These are phyloP conservation scores for Stegana nigrithorax DNA, from an alignment of 2,888 invertebrate species.

Conservation along the genomic window DNA sequence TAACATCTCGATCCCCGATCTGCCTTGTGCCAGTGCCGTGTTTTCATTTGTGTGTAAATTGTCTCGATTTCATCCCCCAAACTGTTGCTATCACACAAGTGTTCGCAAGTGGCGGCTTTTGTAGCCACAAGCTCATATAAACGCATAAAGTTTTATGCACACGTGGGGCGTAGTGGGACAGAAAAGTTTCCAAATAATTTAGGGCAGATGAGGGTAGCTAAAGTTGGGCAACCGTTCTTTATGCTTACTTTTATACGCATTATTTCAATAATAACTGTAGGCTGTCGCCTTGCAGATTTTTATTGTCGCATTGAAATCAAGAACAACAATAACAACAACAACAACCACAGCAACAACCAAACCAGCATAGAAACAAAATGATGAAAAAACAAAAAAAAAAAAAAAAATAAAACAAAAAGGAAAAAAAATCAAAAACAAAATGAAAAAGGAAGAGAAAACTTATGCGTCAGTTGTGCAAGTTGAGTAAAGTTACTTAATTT, in stretches of 20 bases:
- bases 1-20: too few species aligned
- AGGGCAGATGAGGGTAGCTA: slow-evolving; percentile 9
- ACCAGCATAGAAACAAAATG: background rate
- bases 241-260: background rate
- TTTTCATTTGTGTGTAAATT: slow-evolving; percentile 33
- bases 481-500: too few species aligned
- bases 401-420: background rate
- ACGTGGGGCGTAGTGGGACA: background rate
- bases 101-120: slow-evolving; percentile 7
- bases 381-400: background rate
- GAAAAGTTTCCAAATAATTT: background rate
- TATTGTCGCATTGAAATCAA: slow-evolving; percentile 33
- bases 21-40: too few species aligned
- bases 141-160: slow-evolving; percentile 41
- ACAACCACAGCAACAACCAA: background rate
- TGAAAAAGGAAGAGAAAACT: slow-evolving; percentile 36
- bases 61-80: background rate
- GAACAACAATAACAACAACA: slow-evolving; percentile 26
- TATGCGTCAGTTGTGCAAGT: background rate
- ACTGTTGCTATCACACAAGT: background rate
- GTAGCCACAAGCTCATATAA: slow-evolving; percentile 40
- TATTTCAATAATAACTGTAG: slow-evolving; percentile 15
- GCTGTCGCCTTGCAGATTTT: slow-evolving; percentile 25
- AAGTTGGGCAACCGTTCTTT: background rate
- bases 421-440: slow-evolving; percentile 13